phyloP scores from a whole-genome alignment of 1,140 invertebrate genomes.

The Batillaria attramentaria region DNA sequence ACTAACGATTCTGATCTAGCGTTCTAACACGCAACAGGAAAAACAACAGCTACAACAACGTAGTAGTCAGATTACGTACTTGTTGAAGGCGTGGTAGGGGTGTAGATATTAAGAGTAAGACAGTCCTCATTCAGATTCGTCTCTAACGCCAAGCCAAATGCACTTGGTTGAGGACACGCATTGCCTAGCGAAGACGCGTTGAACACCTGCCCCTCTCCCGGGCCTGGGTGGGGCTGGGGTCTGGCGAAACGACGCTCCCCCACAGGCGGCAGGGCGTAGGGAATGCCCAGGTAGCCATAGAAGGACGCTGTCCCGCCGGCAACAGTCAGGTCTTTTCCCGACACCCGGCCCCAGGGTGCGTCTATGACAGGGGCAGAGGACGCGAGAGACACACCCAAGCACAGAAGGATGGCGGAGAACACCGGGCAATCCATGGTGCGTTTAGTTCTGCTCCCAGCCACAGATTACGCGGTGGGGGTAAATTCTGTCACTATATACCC shows the following conservation, averaged over 20 bases:
- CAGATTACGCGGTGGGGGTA: too few species aligned
- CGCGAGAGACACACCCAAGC: too few species aligned
- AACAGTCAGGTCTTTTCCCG: background rate
- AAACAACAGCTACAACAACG: too few species aligned
- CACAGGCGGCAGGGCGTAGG: constrained; percentile 25
- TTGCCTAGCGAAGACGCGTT: background rate
- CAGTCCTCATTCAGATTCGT: constrained; percentile 29
- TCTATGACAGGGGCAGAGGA: background rate
- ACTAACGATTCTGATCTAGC: too few species aligned
- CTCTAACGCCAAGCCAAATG: too few species aligned
- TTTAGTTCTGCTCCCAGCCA: too few species aligned
- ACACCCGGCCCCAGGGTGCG: background rate
- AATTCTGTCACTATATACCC: too few species aligned
- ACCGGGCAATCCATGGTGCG: too few species aligned
- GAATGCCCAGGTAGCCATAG: constrained; percentile 21
- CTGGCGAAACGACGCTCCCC: constrained; percentile 6
- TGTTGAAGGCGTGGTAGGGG: background rate
- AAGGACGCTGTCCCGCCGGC: background rate
- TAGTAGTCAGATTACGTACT: too few species aligned
- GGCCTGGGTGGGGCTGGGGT: constrained; percentile 12
- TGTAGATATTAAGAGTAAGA: constrained; percentile 11
- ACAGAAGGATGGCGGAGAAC: too few species aligned
- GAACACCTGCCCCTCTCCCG: background rate
- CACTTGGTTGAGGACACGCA: constrained; percentile 18
- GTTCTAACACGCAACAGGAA: too few species aligned